phyloP scores from a whole-genome alignment of 2,888 invertebrate genomes.

The Sarcophaga variegata region DNA sequence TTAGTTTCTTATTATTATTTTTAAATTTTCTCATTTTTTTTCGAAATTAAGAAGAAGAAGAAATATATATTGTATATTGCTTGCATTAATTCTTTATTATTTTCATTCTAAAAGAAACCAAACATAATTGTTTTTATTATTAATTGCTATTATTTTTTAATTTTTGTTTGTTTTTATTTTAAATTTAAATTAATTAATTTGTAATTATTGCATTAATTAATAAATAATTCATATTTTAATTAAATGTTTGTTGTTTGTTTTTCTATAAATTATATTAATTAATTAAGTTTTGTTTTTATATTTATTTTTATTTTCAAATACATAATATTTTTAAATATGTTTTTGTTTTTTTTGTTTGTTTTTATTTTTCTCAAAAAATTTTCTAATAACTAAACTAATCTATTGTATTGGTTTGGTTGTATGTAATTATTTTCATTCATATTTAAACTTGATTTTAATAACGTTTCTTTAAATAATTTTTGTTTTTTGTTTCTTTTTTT shows the following conservation, averaged over 20 bases:
- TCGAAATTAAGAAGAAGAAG: conserved; percentile 42
- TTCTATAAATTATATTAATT: background rate
- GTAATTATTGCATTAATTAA: background rate
- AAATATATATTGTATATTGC: conserved; percentile 54
- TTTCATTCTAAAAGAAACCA: conserved; percentile 63
- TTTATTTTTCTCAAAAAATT: conserved; percentile 52
- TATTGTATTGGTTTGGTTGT: conserved; percentile 48
- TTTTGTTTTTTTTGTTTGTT: conserved; percentile 24
- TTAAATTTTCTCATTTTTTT: conserved; percentile 30
- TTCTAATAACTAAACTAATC: conserved; percentile 70
- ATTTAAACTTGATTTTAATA: conserved; percentile 59
- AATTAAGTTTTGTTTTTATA: conserved; percentile 26
- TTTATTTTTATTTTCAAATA: conserved; percentile 4
- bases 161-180: background rate
- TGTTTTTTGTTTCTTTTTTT: conserved; percentile 7
- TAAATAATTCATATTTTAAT: no score
- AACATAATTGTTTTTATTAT: conserved; percentile 12
- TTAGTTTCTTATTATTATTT: conserved; percentile 41
- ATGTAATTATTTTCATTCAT: background rate
- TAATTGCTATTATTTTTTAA: background rate
- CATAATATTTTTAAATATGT: background rate
- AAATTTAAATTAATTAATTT: conserved; percentile 30
- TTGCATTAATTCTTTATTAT: conserved; percentile 49
- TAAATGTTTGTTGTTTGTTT: no score
- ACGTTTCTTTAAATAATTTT: conserved; percentile 36